phyloP scores from a whole-genome alignment of 2,888 invertebrate genomes.

The Hypercompe scribonia region DNA sequence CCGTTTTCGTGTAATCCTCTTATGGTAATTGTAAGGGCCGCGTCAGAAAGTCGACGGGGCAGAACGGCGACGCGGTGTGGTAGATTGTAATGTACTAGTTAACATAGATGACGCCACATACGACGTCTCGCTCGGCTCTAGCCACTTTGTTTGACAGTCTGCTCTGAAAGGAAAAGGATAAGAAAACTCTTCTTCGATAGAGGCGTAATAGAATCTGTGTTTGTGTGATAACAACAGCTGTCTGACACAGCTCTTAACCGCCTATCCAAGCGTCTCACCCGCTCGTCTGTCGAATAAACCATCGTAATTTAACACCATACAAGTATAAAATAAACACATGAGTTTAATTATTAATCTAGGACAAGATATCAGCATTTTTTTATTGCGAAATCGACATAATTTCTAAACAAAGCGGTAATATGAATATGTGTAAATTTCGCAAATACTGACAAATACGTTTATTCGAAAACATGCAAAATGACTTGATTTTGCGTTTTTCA shows the following conservation, averaged over 20 bases:
- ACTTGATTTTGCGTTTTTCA: not conserved
- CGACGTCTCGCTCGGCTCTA: not conserved
- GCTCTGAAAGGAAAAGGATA: too few relatives aligned
- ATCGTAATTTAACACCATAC: not conserved
- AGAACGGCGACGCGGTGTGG: not conserved
- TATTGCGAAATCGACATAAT: not conserved
- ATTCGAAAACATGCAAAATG: not conserved
- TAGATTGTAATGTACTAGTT: not conserved
- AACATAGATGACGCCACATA: not conserved
- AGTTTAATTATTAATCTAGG: not conserved
- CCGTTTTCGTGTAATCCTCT: not conserved
- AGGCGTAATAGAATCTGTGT: too few relatives aligned
- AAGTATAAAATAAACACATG: not conserved
- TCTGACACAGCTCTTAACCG: not conserved
- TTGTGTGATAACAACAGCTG: too few relatives aligned
- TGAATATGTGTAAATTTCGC: not conserved
- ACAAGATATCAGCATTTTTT: conserved; percentile 7
- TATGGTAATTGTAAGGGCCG: not conserved
- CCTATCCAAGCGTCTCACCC: not conserved
- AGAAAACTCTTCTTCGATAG: too few relatives aligned
- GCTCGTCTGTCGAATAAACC: not conserved
- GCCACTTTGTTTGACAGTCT: too few relatives aligned
- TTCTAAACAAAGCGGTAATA: not conserved
- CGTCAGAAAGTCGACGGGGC: not conserved
- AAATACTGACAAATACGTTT: not conserved